phyloP scores from a whole-genome alignment of 2,797 vertebrate genomes.

The Sebastes oblongus region DNA sequence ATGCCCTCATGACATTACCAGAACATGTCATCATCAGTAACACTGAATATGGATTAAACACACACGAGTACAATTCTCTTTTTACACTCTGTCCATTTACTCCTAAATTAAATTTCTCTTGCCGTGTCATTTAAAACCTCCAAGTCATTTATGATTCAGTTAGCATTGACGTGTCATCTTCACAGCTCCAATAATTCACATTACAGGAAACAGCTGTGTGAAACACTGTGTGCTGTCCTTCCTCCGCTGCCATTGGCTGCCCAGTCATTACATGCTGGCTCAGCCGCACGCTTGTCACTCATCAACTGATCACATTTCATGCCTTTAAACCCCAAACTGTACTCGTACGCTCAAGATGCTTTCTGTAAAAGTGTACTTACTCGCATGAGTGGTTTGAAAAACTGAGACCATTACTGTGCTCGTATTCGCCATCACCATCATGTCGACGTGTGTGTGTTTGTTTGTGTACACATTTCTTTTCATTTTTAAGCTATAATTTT shows the following conservation, averaged over 20 bases:
- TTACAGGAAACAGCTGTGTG: slow-evolving; percentile 13
- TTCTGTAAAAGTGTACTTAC: slow-evolving; percentile 69
- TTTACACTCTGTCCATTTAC: slow-evolving; percentile 8
- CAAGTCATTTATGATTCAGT: slow-evolving; percentile 46
- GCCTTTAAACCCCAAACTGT: slow-evolving; percentile 72
- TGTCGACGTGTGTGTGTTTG: slow-evolving; percentile 12
- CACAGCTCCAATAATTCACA: slow-evolving; percentile 23
- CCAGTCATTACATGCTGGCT: slow-evolving; percentile 36
- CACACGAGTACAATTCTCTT: neutral
- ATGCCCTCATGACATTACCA: neutral
- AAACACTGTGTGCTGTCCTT: neutral
- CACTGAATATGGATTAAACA: neutral
- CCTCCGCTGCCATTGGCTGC: slow-evolving; percentile 36
- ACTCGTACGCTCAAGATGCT: slow-evolving; percentile 58
- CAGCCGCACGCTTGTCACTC: slow-evolving; percentile 50
- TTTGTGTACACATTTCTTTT: slow-evolving; percentile 4
- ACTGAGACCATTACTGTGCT: slow-evolving; percentile 70
- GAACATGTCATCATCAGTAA: neutral
- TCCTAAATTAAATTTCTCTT: neutral
- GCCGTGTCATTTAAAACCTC: slow-evolving; percentile 32
- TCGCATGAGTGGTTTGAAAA: slow-evolving; percentile 71
- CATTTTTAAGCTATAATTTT: neutral
- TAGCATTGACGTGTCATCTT: slow-evolving; percentile 34
- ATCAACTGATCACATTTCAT: slow-evolving; percentile 70
- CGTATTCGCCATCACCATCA: slow-evolving; percentile 26